Evolutionary conservation across 2,888 invertebrate genomes (phyloP).

Genomic region (Caenorhabditis macrosperma): DNA sequence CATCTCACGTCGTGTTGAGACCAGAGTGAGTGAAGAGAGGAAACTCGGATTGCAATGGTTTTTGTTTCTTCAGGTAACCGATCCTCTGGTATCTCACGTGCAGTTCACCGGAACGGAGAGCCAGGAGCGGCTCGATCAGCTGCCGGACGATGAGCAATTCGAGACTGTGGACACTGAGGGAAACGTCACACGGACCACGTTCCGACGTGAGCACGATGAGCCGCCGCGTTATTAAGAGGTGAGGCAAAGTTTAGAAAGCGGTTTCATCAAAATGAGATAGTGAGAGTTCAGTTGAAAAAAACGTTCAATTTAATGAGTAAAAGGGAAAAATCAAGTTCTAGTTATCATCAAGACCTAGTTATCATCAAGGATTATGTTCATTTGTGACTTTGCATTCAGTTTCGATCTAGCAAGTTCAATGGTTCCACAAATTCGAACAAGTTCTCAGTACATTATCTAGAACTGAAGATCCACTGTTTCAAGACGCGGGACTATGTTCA

Average conservation of each 20-base stretch:
- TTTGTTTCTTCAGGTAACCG: constrained; percentile 63
- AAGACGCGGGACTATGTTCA: no score
- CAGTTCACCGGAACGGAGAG: constrained; percentile 79
- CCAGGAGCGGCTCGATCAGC: constrained; percentile 73
- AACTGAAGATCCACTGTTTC: no score
- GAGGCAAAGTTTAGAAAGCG: background rate
- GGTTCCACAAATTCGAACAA: no score
- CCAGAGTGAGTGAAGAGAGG: constrained; percentile 62
- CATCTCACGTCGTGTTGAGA: constrained; percentile 79
- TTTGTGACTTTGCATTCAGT: no score
- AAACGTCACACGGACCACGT: constrained; percentile 77
- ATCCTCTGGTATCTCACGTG: constrained; percentile 77
- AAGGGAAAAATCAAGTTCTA: no score
- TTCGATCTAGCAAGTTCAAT: no score
- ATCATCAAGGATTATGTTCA: no score
- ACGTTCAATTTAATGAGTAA: no score
- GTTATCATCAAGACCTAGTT: no score
- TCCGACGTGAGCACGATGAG: constrained; percentile 52
- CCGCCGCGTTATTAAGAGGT: constrained; percentile 23
- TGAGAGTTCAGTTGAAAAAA: background rate
- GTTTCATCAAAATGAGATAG: no score
- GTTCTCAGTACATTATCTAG: no score
- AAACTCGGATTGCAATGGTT: background rate
- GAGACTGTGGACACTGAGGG: constrained; percentile 79
- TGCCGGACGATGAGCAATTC: constrained; percentile 73